Evolutionary conservation across 2,797 vertebrate species (phyloP).

Genomic region (Tapera naevia): DNA sequence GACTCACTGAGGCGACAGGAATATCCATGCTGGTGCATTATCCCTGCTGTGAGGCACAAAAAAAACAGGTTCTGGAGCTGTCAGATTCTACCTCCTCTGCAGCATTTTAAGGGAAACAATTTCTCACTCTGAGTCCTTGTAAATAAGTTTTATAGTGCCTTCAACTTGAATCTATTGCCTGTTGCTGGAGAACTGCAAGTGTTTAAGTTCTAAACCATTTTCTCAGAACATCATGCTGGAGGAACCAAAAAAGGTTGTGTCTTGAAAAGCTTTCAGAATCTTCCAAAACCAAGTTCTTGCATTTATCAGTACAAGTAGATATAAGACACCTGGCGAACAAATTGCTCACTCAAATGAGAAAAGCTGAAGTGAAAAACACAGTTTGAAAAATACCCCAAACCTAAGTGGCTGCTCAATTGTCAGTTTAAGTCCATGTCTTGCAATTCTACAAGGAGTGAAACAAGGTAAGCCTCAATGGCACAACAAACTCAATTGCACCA

Average conservation of each 20-base stretch:
- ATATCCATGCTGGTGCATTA: not conserved
- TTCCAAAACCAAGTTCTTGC: not conserved
- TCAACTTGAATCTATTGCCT: not conserved
- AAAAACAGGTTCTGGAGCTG: not conserved
- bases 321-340: not conserved
- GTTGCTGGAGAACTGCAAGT: slow-evolving; percentile 29
- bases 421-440: not conserved
- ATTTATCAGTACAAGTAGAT: not conserved
- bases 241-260: not conserved
- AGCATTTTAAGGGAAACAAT: slow-evolving; percentile 37
- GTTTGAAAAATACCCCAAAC: not conserved
- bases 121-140: slow-evolving; percentile 44
- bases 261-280: slow-evolving; percentile 12
- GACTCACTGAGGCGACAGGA: not conserved
- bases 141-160: slow-evolving; percentile 65
- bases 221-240: not conserved
- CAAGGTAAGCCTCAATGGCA: not conserved
- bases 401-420: not conserved
- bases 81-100: not conserved
- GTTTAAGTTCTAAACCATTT: slow-evolving; percentile 41
- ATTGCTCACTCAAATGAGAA: not conserved
- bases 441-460: not conserved
- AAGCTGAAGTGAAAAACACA: not conserved
- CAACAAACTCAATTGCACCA: not conserved
- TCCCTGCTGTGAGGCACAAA: not conserved